A percentile compares a stretch with the other conserved stretches of the same genome.
These are phyloP conservation scores for Strigamia crassipes DNA, from an alignment of 2,888 invertebrate species.

Conservation along the genomic window DNA sequence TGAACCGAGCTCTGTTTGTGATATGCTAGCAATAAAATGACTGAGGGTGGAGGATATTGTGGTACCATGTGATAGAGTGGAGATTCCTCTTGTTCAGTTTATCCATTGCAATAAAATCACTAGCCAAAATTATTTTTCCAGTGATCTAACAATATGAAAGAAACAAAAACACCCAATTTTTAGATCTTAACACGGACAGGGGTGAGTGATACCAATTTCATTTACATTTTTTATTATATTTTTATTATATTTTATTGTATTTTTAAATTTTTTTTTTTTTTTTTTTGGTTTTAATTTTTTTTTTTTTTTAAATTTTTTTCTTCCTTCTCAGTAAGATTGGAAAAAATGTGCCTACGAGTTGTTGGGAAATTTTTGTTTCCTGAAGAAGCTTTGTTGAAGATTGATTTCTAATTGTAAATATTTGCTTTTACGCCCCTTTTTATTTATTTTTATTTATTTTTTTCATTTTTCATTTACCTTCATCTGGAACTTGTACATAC, in stretches of 20 bases:
- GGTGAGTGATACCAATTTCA: constrained; percentile 7
- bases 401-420: not conserved
- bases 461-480: not conserved
- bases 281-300: not conserved
- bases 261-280: not conserved
- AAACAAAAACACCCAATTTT: not conserved
- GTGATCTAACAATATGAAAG: not conserved
- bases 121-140: constrained; percentile 21
- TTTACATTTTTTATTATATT: not conserved
- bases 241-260: not conserved
- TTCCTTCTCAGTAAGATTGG: constrained; percentile 5
- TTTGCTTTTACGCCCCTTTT: not conserved
- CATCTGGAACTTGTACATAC: not conserved
- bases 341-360: constrained; percentile 15
- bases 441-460: not conserved
- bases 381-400: constrained; percentile 7
- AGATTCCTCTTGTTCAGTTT: constrained; percentile 10
- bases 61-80: constrained; percentile 5
- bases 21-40: constrained; percentile 15
- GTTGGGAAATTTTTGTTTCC: constrained; percentile 13
- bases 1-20: constrained; percentile 21
- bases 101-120: constrained; percentile 16
- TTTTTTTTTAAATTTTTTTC: not conserved
- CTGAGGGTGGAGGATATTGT: constrained; percentile 11
- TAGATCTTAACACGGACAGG: constrained; percentile 15